Evolutionary conservation across 1,140 invertebrate genomes (phyloP), one percentile per base, ranked within the genome.

Genomic region (Brachionus calyciflorus): DNA sequence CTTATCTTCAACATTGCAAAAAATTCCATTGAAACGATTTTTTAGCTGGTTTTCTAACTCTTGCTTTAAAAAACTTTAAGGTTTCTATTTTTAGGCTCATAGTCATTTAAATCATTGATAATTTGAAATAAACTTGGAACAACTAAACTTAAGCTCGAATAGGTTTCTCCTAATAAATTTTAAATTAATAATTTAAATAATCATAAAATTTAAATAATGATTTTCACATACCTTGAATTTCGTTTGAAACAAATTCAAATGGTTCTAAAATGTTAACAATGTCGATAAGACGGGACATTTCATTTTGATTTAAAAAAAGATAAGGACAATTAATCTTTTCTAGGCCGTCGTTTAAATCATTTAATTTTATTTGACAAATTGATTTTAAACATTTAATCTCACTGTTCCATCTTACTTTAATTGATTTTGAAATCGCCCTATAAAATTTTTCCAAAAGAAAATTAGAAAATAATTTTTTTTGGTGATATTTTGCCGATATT

Each of bases 161-260:
- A 21, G 5, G 17, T 51, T 1, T 51, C 17, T 51, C 26, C 9
- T 55, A 55, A 26, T 26, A 55, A 28, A 10, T 55, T 37, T 37
- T 37, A 5, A 5, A 5, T 37, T 37, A 37, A 37, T 37, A 9
- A 37, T 37, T 37, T 37, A n/a, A n/a, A n/a, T n/a, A n/a, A 5
- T 37, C 9, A 3, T 37, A 5, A 37, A 37, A 37, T 37, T 37
- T 3, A 37, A 37, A 5, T 37, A 3, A 37, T 37, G 33, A 5
- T 37, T 37, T 37, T 37, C 9, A n/a, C n/a, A n/a, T n/a, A n/a
- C n/a, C n/a, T n/a, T 51, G 48, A 55, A 55, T 55, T 55, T 55
- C 19, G 28, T 55, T 24, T 28, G 51, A 26, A 55, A 55, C 19
- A 55, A 55, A 55, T 28, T 55, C 51, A 28, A 55, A 55, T 55